These are phyloP conservation scores for Gallinago undulata DNA, from an alignment of 2,113 vertebrate species.

Conservation along the genomic window DNA sequence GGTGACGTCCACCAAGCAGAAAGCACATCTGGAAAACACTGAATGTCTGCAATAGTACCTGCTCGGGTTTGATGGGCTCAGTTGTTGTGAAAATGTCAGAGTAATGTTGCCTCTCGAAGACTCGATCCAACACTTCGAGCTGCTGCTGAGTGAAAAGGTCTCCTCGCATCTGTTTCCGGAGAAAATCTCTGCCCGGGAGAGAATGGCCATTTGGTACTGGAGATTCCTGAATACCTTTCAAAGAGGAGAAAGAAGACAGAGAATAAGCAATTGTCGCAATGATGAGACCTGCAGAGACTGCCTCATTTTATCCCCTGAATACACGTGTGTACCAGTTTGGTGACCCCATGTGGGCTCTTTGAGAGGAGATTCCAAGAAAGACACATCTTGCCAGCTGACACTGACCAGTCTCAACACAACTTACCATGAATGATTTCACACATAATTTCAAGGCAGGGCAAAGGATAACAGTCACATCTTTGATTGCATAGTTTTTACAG, in stretches of 20 bases:
- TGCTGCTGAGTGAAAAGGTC: conserved; percentile 98
- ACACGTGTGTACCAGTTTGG: not conserved
- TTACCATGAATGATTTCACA: not conserved
- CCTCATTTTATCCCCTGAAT: not conserved
- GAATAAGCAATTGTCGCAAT: not conserved
- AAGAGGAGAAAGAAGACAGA: conserved; percentile 46
- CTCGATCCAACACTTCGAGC: conserved; percentile 96
- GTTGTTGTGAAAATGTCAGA: conserved; percentile 90
- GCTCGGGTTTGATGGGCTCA: conserved; percentile 94
- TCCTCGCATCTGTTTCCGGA: conserved; percentile 98
- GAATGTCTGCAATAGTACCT: conserved; percentile 78
- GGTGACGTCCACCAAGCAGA: not conserved
- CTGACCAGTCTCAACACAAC: not conserved
- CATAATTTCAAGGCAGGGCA: not conserved
- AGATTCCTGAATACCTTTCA: conserved; percentile 91
- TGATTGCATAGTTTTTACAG: not conserved
- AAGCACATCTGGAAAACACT: not conserved
- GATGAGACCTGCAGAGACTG: not conserved
- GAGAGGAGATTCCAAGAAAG: not conserved
- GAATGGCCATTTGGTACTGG: conserved; percentile 95
- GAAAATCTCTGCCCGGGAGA: conserved; percentile 94
- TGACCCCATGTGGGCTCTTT: not conserved
- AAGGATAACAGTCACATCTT: fast-evolving
- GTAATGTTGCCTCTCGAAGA: conserved; percentile 94
- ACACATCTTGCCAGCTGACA: not conserved